phyloP scores from a whole-genome alignment of 2,113 vertebrate species.

The Hippocampus mohnikei region DNA sequence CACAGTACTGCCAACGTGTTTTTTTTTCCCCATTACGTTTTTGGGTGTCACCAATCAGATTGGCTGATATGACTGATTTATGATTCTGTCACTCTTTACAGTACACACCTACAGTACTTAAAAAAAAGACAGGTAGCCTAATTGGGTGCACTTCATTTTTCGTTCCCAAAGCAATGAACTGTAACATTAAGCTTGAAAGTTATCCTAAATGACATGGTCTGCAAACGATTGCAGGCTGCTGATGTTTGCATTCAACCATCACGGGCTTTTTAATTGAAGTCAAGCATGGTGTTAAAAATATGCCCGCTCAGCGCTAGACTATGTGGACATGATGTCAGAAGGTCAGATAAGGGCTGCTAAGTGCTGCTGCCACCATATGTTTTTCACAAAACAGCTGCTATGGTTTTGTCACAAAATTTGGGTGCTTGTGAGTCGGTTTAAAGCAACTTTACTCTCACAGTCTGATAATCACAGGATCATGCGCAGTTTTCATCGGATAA shows the following conservation, averaged over 20 bases:
- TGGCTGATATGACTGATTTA: constrained; percentile 38
- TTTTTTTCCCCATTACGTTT: constrained; percentile 27
- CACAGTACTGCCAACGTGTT: constrained; percentile 14
- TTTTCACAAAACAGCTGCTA: constrained; percentile 1
- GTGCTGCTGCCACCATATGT: constrained; percentile 31
- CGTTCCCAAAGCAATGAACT: constrained; percentile 61
- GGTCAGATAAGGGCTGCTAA: constrained; percentile 24
- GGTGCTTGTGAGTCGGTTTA: constrained; percentile 28
- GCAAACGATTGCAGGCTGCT: not conserved
- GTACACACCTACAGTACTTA: constrained; percentile 37
- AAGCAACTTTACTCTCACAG: constrained; percentile 17
- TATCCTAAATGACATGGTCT: constrained; percentile 25
- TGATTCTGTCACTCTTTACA: constrained; percentile 47
- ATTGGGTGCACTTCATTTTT: constrained; percentile 32
- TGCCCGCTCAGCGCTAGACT: not conserved
- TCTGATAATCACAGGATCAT: constrained; percentile 38
- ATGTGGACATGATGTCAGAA: constrained; percentile 20
- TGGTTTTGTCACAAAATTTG: constrained; percentile 1
- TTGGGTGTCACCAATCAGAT: constrained; percentile 32
- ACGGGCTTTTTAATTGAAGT: not conserved
- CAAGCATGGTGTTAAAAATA: constrained; percentile 17
- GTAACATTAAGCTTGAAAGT: constrained; percentile 35
- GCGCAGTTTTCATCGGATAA: constrained; percentile 41
- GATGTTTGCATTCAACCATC: constrained; percentile 1
- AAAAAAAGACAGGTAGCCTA: constrained; percentile 28